phyloP scores from a whole-genome alignment of 2,113 vertebrate species.

The Macheiramphus alcinus region DNA sequence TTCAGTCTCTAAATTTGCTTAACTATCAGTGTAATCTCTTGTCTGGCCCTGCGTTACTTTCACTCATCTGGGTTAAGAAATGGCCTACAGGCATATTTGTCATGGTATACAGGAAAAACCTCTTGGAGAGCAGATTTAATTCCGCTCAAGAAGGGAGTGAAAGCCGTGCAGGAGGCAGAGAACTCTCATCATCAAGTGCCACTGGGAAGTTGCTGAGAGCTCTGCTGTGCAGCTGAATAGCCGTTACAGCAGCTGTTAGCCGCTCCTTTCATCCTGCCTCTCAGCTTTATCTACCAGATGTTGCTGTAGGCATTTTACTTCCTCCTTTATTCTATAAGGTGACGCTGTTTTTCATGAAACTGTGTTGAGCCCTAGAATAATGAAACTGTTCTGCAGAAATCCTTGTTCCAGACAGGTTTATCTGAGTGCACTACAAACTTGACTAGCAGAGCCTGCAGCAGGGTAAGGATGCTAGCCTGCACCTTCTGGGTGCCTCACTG shows the following conservation, averaged over 20 bases:
- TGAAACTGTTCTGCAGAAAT: background rate
- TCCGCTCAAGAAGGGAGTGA: background rate
- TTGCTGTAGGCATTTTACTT: background rate
- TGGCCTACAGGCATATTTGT: background rate
- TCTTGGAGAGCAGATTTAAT: background rate
- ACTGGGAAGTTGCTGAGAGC: background rate
- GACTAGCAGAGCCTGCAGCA: background rate
- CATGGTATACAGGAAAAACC: background rate
- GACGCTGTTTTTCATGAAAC: background rate
- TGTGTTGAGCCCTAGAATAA: background rate
- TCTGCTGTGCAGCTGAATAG: background rate
- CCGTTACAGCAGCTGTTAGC: background rate
- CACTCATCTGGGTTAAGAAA: background rate
- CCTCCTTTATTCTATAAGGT: background rate
- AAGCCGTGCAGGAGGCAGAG: background rate
- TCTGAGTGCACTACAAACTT: background rate
- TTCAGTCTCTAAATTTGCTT: background rate
- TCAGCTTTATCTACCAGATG: background rate
- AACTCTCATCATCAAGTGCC: background rate
- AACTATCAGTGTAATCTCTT: background rate
- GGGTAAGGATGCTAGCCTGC: background rate
- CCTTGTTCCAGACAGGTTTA: background rate
- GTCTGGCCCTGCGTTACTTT: background rate
- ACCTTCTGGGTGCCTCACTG: background rate
- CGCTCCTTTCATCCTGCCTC: background rate